phyloP scores from a whole-genome alignment of 92 coral and sea anemone species.

The Heliopora coerulea region DNA sequence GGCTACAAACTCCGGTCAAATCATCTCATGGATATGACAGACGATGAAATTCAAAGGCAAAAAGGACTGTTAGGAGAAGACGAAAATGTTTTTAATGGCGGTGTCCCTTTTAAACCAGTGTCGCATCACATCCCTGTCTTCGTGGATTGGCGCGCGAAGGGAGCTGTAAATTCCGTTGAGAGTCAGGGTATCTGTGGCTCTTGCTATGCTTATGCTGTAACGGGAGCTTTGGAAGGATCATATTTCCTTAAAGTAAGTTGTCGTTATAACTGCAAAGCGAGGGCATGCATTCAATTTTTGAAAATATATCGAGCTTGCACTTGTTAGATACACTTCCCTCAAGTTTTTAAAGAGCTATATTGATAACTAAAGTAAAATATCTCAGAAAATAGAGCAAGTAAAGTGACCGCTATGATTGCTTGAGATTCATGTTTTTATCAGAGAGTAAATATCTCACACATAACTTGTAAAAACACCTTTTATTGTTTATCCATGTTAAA shows the following conservation, averaged over 20 bases:
- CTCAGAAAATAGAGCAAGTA: too few species aligned
- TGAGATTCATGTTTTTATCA: too few species aligned
- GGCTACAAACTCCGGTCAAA: slow-evolving; percentile 85
- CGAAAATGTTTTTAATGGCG: slow-evolving; percentile 48
- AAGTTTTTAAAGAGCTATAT: too few species aligned
- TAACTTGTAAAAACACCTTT: too few species aligned
- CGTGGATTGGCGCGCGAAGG: slow-evolving; percentile 87
- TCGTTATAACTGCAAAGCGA: slow-evolving; percentile 85
- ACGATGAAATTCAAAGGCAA: slow-evolving; percentile 62
- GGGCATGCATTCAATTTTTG: too few species aligned
- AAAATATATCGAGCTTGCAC: too few species aligned
- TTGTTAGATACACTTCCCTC: too few species aligned
- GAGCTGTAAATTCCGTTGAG: slow-evolving; percentile 86
- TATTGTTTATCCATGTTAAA: too few species aligned
- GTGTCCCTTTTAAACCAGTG: slow-evolving; percentile 57
- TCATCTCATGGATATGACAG: slow-evolving; percentile 94
- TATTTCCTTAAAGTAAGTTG: slow-evolving; percentile 72
- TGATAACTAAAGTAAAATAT: too few species aligned
- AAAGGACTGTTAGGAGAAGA: slow-evolving; percentile 68
- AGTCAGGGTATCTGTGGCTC: slow-evolving; percentile 99
- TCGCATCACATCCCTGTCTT: slow-evolving; percentile 57
- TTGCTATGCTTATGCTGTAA: slow-evolving; percentile 93
- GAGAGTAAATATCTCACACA: too few species aligned
- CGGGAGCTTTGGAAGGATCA: slow-evolving; percentile 97
- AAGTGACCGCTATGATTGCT: too few species aligned